Base-by-base conservation (phyloP, 2,797 vertebrate genomes). In the Neostethus bicornis region DNA sequence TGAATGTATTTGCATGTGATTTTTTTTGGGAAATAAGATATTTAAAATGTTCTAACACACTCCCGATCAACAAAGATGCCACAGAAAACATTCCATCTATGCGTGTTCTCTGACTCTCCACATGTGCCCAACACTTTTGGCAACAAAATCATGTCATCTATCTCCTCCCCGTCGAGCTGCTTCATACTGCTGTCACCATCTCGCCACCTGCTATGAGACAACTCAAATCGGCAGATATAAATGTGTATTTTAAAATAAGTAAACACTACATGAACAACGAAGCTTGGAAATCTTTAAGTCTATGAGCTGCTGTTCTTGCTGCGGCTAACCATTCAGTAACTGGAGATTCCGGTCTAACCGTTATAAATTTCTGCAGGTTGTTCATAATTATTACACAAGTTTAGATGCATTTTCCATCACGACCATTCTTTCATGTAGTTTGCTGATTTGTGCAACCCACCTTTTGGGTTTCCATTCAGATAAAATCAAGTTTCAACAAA, bases 401-500 rank as follows among this genome's bases (percentile, higher is more conserved):
- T 23, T 17, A 13, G 10, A 5, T 23, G 11, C 20, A 2, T 41
- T 41, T 41, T 9, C 37, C 16, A 39, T 9, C 9, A 3, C 31
- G 32, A 3, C 14, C 34, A 16, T 7, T 23, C 12, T 42, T 6
- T n/a, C n/a, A n/a, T n/a, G n/a, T n/a, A n/a, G n/a, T n/a, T n/a
- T n/a, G n/a, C n/a, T n/a, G n/a, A n/a, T n/a, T n/a, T n/a, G n/a
- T n/a, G n/a, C n/a, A n/a, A 11, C 16, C n/a, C 5, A 5, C 28
- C 37, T 10, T 1, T 25, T 32, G 29, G 37, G 5, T 20, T 4
- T 29, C 26, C 35, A 13, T 35, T 42, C 19, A 13, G 46, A 32
- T 44, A 39, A 42, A 39, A 4, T 45, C 17, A 11, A 5, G 48
- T 56, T 60, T 53, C 20, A 54, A 39, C 24, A 56, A 46, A 19